Evolutionary conservation across 2,888 invertebrate species (phyloP).

Genomic region (Magallana nippona): DNA sequence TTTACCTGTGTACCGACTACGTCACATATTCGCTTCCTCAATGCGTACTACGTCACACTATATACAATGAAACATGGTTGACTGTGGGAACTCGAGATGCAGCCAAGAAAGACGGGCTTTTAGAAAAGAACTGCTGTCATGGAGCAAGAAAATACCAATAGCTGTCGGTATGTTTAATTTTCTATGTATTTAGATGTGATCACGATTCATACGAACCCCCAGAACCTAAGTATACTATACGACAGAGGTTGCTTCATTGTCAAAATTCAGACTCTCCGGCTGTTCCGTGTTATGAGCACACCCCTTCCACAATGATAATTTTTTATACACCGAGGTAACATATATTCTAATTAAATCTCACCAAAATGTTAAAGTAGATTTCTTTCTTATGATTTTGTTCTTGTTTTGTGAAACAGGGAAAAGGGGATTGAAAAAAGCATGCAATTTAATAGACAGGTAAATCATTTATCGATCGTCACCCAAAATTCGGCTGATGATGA

Average conservation of each 20-base stretch:
- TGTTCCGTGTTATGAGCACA: conserved; percentile 54
- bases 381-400: too few species aligned
- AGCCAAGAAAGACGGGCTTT: conserved; percentile 77
- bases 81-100: conserved; percentile 78
- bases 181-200: conserved; percentile 20
- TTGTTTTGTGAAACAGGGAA: too few species aligned
- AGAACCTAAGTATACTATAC: conserved; percentile 39
- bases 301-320: neutral
- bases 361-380: too few species aligned
- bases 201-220: conserved; percentile 7
- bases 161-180: conserved; percentile 73
- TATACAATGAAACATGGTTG: conserved; percentile 75
- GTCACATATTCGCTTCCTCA: conserved; percentile 68
- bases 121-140: conserved; percentile 79
- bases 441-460: conserved; percentile 11
- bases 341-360: too few species aligned
- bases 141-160: conserved; percentile 79
- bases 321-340: too few species aligned
- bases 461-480: conserved; percentile 10
- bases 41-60: conserved; percentile 64
- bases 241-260: conserved; percentile 65
- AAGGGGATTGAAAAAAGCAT: too few species aligned
- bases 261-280: conserved; percentile 69
- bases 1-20: conserved; percentile 70
- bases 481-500: conserved; percentile 27